Conservation (phyloP, 2,888 invertebrate species). For the Brassicogethes aeneus region DNA sequence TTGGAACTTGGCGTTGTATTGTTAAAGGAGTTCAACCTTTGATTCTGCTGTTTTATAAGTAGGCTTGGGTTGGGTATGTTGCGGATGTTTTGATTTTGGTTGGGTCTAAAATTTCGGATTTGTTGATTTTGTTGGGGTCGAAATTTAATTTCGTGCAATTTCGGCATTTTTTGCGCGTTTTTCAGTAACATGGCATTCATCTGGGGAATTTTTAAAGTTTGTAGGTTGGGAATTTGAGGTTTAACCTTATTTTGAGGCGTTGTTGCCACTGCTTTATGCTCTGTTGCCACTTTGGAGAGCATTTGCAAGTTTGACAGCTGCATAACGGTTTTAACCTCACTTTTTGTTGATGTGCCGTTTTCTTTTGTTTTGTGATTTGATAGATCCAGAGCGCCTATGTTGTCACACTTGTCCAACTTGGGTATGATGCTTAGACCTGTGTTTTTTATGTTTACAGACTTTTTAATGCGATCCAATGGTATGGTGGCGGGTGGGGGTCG, state of each 20-base stretch:
- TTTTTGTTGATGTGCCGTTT: slow-evolving; percentile 19
- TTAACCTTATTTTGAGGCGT: slow-evolving; percentile 15
- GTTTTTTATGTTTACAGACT: slow-evolving; percentile 32
- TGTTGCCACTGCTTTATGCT: slow-evolving; percentile 28
- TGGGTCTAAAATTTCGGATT: slow-evolving; percentile 31
- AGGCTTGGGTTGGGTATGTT: slow-evolving; percentile 57
- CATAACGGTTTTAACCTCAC: slow-evolving; percentile 19
- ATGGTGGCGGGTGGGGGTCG: slow-evolving; percentile 47
- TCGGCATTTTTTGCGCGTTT: slow-evolving; percentile 29
- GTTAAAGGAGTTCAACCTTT: slow-evolving; percentile 27
- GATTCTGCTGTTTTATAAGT: slow-evolving; percentile 46
- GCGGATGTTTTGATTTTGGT: slow-evolving; percentile 50
- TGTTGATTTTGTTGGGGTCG: slow-evolving; percentile 27
- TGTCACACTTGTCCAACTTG: slow-evolving; percentile 39
- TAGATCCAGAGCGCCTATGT: slow-evolving; percentile 46
- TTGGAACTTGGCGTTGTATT: slow-evolving; percentile 4
- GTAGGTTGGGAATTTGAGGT: slow-evolving; percentile 34
- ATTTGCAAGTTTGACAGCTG: slow-evolving; percentile 46
- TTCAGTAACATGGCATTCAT: slow-evolving; percentile 16
- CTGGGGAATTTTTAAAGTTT: slow-evolving; percentile 30
- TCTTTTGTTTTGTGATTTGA: slow-evolving; percentile 36
- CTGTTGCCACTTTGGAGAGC: slow-evolving; percentile 40
- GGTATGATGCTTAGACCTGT: slow-evolving; percentile 33
- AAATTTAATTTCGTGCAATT: slow-evolving; percentile 42
- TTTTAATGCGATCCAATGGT: slow-evolving; percentile 44